phyloP scores from a whole-genome alignment of 2,113 vertebrate genomes.

The Chloropsis hardwickii region DNA sequence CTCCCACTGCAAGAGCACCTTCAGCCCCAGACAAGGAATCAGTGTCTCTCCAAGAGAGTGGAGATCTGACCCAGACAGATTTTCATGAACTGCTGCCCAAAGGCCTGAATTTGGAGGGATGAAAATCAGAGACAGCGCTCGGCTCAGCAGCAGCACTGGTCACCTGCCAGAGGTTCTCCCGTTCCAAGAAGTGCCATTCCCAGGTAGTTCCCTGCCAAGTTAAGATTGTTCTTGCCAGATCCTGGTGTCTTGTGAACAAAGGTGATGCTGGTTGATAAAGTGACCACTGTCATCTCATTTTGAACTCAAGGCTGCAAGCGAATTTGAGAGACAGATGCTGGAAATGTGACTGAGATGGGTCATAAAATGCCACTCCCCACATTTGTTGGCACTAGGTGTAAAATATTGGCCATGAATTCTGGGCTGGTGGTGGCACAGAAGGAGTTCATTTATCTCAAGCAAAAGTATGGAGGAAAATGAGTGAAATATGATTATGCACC shows the following conservation, averaged over 20 bases:
- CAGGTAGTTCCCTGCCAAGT: not conserved
- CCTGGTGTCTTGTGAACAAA: not conserved
- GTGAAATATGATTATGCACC: conserved; percentile 46
- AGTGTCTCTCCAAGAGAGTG: not conserved
- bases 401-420: conserved; percentile 44
- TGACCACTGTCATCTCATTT: not conserved
- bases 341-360: conserved; percentile 23
- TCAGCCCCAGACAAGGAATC: not conserved
- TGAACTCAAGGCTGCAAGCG: conserved; percentile 26
- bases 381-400: not conserved
- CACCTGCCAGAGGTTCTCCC: not conserved
- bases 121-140: not conserved
- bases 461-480: conserved; percentile 46
- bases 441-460: conserved; percentile 47
- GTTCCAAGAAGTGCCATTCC: not conserved
- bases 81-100: not conserved
- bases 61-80: not conserved
- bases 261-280: not conserved
- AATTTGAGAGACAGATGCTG: conserved; percentile 41
- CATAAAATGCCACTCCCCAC: conserved; percentile 30
- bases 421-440: conserved; percentile 53
- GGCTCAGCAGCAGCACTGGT: not conserved
- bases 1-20: accelerated
- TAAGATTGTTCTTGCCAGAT: not conserved
- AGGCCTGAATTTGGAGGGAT: not conserved